Evolutionary conservation across 2,888 invertebrate genomes (phyloP), one percentile per base, ranked within the genome.

Genomic region (Lasiommata megera): DNA sequence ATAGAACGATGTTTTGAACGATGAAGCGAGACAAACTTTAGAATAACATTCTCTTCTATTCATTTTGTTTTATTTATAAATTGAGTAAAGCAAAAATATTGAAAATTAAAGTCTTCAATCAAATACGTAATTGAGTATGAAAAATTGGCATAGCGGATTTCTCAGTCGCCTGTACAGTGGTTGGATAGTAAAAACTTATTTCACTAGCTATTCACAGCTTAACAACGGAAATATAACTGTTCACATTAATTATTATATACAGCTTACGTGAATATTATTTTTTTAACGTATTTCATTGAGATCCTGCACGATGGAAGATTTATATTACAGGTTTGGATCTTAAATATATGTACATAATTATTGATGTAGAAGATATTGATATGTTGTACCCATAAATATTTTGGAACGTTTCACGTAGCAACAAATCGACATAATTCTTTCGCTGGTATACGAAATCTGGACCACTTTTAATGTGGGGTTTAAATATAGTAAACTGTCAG

Each of bases 161-260:
- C 16, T 7, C 1, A 31, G 5, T 31, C 36, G 40, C 17, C 36
- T 54, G 11, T 54, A 57, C 57, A 55, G 58, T 56, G 65, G 61
- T 61, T 58, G 56, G 56, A 60, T 48, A 56, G 54, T 44, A 37
- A 34, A 71, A 73, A 67, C 67, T 71, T 76, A 77, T 77, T 65
- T 68, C 72, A 79, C 74, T 76, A 81, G 68, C 70, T 86, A 88
- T 82, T 84, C 87, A 88, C 86, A 88, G 85, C 86, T 83, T 83
- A 78, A 79, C 82, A 84, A 85, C 84, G 83, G 84, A 87, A 82
- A 87, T 72, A 73, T 70, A 66, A 79, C 74, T 79, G 77, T 76
- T 74, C 76, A 76, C 74, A 77, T n/a, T n/a, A n/a, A n/a, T 74
- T 74, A 64, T 72, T 70, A 69, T 68, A 77, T 74, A 69, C 29